Conservation (phyloP, 2,888 invertebrate genomes). For the Alentia gelatinosa region DNA sequence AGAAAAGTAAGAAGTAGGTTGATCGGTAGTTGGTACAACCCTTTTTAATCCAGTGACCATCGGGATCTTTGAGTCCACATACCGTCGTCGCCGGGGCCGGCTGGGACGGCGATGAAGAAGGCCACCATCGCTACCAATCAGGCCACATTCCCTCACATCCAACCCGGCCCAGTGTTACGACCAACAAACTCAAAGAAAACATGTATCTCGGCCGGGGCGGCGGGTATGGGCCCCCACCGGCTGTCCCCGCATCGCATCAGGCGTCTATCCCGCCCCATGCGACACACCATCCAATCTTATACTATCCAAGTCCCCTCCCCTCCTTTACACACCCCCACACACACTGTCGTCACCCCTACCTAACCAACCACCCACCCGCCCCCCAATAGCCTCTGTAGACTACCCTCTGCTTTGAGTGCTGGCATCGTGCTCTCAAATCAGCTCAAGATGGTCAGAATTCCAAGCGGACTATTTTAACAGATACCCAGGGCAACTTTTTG, state of each 20-base stretch:
- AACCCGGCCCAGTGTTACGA: not conserved
- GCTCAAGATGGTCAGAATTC: constrained; percentile 35
- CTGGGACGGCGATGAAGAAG: not conserved
- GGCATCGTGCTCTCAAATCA: not conserved
- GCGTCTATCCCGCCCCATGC: not conserved
- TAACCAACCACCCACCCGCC: not conserved
- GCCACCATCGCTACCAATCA: not conserved
- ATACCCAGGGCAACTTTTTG: not conserved
- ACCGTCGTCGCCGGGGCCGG: not conserved
- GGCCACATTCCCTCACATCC: not conserved
- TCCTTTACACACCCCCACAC: too few relatives aligned
- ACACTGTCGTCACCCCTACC: not conserved
- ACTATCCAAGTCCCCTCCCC: too few relatives aligned
- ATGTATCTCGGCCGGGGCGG: constrained; percentile 23
- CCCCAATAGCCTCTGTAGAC: not conserved
- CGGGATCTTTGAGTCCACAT: too few relatives aligned
- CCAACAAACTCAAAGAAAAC: constrained; percentile 4
- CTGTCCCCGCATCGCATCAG: not conserved
- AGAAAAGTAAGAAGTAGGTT: too few relatives aligned
- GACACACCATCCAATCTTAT: too few relatives aligned
- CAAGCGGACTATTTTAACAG: not conserved
- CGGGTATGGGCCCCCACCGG: not conserved
- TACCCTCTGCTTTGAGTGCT: not conserved
- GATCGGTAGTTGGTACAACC: too few relatives aligned
- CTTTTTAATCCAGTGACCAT: too few relatives aligned